Evolutionary conservation across 2,888 invertebrate species (phyloP).

Genomic region (Heliconius hortense): DNA sequence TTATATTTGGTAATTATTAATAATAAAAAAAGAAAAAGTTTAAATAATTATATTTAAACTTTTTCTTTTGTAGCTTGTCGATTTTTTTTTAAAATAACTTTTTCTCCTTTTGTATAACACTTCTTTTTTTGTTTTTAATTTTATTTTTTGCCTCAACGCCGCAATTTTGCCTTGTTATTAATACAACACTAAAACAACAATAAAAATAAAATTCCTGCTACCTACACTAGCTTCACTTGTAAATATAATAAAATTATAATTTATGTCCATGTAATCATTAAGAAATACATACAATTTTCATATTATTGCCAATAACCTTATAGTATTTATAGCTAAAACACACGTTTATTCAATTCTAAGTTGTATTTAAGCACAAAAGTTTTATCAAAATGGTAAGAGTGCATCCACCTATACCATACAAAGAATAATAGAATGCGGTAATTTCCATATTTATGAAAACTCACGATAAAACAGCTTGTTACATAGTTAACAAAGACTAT

Average conservation of each 20-base stretch:
- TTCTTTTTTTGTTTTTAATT: no score
- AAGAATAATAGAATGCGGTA: conserved; percentile 38
- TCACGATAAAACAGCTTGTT: conserved; percentile 35
- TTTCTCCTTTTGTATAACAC: no score
- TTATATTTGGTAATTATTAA: no score
- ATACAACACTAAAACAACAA: not conserved
- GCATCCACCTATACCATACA: conserved; percentile 40
- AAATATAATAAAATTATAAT: conserved; percentile 5
- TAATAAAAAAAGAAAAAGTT: no score
- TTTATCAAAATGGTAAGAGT: conserved; percentile 20
- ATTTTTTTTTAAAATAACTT: no score
- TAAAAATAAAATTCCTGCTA: not conserved
- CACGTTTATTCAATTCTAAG: conserved; percentile 20
- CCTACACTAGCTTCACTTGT: not conserved
- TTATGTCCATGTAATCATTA: not conserved
- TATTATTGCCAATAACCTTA: conserved; percentile 29
- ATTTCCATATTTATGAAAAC: conserved; percentile 45
- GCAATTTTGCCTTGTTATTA: no score
- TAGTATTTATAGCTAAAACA: conserved; percentile 29
- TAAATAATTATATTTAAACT: no score
- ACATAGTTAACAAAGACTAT: conserved; percentile 33
- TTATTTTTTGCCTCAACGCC: no score
- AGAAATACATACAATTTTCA: conserved; percentile 7
- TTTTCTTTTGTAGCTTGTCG: no score
- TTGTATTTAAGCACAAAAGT: conserved; percentile 12